Conservation (phyloP, 2,888 invertebrate species). For the Spodoptera littoralis region DNA sequence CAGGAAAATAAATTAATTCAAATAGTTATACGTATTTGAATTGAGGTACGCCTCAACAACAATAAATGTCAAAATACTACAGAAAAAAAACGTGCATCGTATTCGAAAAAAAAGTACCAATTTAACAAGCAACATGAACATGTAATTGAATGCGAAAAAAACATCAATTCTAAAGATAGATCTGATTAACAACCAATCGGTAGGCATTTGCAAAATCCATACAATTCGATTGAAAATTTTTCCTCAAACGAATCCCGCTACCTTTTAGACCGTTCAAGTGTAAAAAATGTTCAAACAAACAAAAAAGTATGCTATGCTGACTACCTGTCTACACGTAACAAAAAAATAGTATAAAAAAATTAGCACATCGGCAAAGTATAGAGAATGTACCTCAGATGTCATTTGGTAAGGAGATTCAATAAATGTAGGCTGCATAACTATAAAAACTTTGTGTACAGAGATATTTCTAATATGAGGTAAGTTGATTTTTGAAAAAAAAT, state of each 20-base stretch:
- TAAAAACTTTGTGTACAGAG: too few relatives aligned
- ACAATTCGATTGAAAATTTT: constrained; percentile 52
- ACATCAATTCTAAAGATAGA: constrained; percentile 8
- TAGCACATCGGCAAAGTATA: constrained; percentile 27
- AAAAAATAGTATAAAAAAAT: constrained; percentile 51
- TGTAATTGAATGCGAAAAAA: constrained; percentile 21
- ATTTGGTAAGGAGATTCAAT: constrained; percentile 23
- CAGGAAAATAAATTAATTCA: too few relatives aligned
- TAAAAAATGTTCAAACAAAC: constrained; percentile 44
- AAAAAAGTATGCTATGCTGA: constrained; percentile 40
- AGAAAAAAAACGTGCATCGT: not conserved
- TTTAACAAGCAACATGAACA: not conserved
- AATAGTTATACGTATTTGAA: too few relatives aligned
- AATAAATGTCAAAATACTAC: too few relatives aligned
- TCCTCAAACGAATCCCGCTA: constrained; percentile 61
- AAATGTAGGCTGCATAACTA: not conserved
- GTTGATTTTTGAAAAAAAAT: too few relatives aligned
- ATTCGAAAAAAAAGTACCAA: not conserved
- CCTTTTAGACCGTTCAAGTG: constrained; percentile 29
- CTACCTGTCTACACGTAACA: constrained; percentile 38
- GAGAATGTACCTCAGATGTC: constrained; percentile 19
- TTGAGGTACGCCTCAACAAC: too few relatives aligned
- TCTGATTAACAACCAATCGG: constrained; percentile 13
- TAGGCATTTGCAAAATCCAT: constrained; percentile 21
- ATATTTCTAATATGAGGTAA: too few relatives aligned